Conservation (phyloP, 2,888 invertebrate species). For the Julus scanicus region DNA sequence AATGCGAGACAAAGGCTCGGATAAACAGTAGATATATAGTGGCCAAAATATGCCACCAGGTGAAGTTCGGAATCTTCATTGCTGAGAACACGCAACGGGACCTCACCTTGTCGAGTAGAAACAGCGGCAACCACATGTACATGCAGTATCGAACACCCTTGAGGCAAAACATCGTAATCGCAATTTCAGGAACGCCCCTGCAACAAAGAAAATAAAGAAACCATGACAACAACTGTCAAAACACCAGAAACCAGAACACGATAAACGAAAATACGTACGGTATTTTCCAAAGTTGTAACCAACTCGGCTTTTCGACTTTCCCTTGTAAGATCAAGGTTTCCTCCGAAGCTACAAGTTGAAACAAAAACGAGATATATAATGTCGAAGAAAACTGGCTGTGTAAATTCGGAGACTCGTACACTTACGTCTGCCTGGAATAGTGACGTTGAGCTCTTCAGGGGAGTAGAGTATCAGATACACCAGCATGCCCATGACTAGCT, state of each 20-base stretch:
- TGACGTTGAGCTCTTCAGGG: conserved; percentile 64
- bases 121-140: conserved; percentile 69
- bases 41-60: not conserved
- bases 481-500: conserved; percentile 62
- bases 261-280: conserved; percentile 57
- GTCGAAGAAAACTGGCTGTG: not conserved
- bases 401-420: not conserved
- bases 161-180: conserved; percentile 67
- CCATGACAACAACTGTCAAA: not conserved
- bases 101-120: conserved; percentile 65
- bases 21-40: too few species aligned
- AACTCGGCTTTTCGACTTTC: conserved; percentile 58
- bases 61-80: not conserved
- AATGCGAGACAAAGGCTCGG: too few species aligned
- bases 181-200: conserved; percentile 66
- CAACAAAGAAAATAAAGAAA: not conserved
- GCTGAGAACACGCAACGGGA: too few species aligned
- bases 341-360: not conserved
- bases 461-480: conserved; percentile 63
- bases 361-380: not conserved
- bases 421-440: conserved; percentile 64
- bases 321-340: not conserved
- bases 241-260: not conserved
- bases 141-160: conserved; percentile 69
- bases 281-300: conserved; percentile 65